Evolutionary conservation across 2,888 invertebrate species (phyloP).

Genomic region (Amblyteles armatorius): DNA sequence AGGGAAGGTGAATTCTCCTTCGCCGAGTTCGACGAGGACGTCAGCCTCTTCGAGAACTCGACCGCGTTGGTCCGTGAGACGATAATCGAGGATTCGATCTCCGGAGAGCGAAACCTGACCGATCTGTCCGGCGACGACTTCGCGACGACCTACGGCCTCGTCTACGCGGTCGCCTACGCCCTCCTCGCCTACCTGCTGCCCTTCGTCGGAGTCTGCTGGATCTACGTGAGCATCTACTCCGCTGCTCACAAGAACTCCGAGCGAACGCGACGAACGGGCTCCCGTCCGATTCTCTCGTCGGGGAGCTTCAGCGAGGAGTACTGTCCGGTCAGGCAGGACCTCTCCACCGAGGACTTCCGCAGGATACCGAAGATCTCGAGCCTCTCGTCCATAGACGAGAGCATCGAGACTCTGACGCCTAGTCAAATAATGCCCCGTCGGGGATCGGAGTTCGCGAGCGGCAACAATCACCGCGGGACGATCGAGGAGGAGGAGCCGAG

Average conservation of each 20-base stretch:
- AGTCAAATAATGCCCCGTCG: slow-evolving; percentile 74
- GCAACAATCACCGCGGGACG: slow-evolving; percentile 58
- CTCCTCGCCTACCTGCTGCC: slow-evolving; percentile 86
- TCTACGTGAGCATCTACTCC: slow-evolving; percentile 91
- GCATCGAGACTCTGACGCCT: slow-evolving; percentile 78
- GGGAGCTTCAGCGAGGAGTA: slow-evolving; percentile 81
- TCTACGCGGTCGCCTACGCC: slow-evolving; percentile 85
- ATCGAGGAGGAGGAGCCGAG: slow-evolving; percentile 64
- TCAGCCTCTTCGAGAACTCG: slow-evolving; percentile 68
- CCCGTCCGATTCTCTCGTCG: slow-evolving; percentile 80
- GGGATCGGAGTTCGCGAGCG: slow-evolving; percentile 68
- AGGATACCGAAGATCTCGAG: slow-evolving; percentile 82
- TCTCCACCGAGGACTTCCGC: slow-evolving; percentile 77
- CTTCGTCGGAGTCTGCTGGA: slow-evolving; percentile 89
- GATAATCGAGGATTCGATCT: slow-evolving; percentile 10
- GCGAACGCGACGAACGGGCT: slow-evolving; percentile 85
- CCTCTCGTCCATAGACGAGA: slow-evolving; percentile 83
- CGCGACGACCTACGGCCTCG: slow-evolving; percentile 82
- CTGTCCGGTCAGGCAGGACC: slow-evolving; percentile 73
- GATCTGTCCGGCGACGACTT: slow-evolving; percentile 3
- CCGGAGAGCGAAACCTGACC: slow-evolving; percentile 17
- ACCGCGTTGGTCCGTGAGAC: slow-evolving; percentile 59
- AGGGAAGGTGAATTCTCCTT: slow-evolving; percentile 48
- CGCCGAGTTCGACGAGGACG: slow-evolving; percentile 60
- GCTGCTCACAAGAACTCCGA: slow-evolving; percentile 91